A percentile compares a stretch with the other conserved stretches of the same genome.
Evolutionary conservation across 30 jellyfish, hydroid and myxozoan genomes (phyloP).

Genomic region (Hydractinia symbiolongicarpus): DNA sequence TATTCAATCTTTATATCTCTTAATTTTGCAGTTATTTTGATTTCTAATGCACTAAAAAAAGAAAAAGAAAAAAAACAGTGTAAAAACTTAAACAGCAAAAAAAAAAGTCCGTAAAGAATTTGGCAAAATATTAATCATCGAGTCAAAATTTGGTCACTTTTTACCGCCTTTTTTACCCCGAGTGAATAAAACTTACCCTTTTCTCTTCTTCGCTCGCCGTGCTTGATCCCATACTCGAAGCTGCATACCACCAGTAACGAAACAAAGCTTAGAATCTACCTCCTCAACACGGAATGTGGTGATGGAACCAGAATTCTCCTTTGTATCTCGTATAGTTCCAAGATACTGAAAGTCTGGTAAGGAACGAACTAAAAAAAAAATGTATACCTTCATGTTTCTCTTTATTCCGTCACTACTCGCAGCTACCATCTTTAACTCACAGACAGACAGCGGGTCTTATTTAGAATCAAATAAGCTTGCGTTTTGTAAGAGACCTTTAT

Average conservation of each 20-base stretch:
- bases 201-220: conserved; percentile 22
- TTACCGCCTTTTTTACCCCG: neutral
- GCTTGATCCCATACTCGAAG: conserved; percentile 74
- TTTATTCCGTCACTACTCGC: too few species aligned
- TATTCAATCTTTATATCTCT: too few species aligned
- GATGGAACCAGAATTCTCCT: conserved; percentile 25
- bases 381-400: neutral
- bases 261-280: conserved; percentile 19
- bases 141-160: neutral
- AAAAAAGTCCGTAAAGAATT: neutral
- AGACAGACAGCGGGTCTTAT: too few species aligned
- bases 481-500: too few species aligned
- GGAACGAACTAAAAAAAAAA: conserved; percentile 47
- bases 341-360: conserved; percentile 71
- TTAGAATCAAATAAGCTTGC: too few species aligned
- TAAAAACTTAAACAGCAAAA: neutral
- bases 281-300: conserved; percentile 14
- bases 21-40: too few species aligned
- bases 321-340: conserved; percentile 76
- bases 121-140: neutral
- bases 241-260: conserved; percentile 83
- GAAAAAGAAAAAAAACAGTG: neutral
- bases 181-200: neutral
- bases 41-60: too few species aligned
- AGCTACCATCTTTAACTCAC: too few species aligned